These are phyloP conservation scores for Liasis olivaceus DNA, from an alignment of 2,797 vertebrate genomes.

Conservation along the genomic window DNA sequence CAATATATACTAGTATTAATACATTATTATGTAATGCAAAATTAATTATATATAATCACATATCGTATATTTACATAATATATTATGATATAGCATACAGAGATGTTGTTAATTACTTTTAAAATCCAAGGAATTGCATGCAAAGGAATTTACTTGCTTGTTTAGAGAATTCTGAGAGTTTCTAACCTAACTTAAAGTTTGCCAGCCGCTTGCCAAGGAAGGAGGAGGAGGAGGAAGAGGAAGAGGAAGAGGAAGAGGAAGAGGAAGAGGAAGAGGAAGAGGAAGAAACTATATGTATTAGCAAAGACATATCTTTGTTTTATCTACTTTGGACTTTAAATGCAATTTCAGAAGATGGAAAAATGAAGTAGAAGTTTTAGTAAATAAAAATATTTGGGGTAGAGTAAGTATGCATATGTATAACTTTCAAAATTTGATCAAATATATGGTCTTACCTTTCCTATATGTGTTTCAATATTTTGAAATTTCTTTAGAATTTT, in stretches of 20 bases:
- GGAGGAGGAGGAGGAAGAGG: neutral
- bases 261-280: too few species aligned
- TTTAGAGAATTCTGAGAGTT: too few species aligned
- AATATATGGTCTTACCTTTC: neutral
- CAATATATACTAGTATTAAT: too few species aligned
- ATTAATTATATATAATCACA: neutral
- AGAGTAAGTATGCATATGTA: neutral
- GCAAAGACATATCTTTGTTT: neutral
- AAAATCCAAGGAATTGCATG: neutral
- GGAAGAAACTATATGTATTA: too few species aligned
- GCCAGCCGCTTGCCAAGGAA: neutral
- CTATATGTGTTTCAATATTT: neutral
- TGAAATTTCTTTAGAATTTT: neutral
- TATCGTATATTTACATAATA: neutral
- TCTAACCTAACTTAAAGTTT: neutral
- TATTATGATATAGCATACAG: neutral
- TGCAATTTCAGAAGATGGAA: neutral
- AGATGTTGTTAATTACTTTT: neutral
- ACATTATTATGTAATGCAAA: too few species aligned
- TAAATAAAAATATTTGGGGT: neutral
- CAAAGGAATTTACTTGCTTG: neutral
- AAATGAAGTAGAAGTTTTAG: neutral
- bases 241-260: neutral
- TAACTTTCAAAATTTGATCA: neutral
- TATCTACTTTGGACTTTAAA: neutral